Conservation (phyloP, 2,888 invertebrate genomes). For the Folsomia candida region DNA sequence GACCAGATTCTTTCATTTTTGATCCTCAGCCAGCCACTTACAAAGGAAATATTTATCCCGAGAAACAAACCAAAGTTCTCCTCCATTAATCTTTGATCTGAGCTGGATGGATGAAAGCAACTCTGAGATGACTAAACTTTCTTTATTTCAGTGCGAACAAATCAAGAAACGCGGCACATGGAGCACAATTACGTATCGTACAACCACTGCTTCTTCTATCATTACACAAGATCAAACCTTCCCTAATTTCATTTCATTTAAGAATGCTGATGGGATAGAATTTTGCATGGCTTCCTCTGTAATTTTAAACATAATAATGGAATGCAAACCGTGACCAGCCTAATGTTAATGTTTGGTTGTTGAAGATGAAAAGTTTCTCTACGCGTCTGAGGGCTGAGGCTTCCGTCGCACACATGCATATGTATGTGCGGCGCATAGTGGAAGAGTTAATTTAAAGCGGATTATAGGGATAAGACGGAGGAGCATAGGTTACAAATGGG, state of each 20-base stretch:
- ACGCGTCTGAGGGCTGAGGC: no score
- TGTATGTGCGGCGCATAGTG: not conserved
- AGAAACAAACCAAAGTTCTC: not conserved
- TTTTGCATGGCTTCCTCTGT: not conserved
- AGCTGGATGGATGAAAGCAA: not conserved
- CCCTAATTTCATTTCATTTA: not conserved
- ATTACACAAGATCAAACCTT: not conserved
- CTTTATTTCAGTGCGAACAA: not conserved
- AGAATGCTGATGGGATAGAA: not conserved
- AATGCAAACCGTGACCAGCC: slow-evolving; percentile 1
- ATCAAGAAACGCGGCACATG: not conserved
- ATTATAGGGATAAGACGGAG: not conserved
- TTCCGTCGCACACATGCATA: not conserved
- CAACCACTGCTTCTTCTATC: not conserved
- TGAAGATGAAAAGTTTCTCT: slow-evolving; percentile 1
- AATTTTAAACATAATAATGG: not conserved
- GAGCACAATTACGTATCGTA: not conserved
- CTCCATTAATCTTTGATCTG: not conserved
- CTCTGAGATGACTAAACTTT: not conserved
- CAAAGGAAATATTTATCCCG: no score
- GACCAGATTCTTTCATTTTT: no score
- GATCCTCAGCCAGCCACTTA: no score
- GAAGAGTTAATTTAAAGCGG: not conserved
- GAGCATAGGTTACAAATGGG: slow-evolving; percentile 4
- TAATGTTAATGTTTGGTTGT: not conserved